These are phyloP conservation scores for Linurgus olivaceus DNA, from an alignment of 2,797 vertebrate genomes.

Conservation along the genomic window DNA sequence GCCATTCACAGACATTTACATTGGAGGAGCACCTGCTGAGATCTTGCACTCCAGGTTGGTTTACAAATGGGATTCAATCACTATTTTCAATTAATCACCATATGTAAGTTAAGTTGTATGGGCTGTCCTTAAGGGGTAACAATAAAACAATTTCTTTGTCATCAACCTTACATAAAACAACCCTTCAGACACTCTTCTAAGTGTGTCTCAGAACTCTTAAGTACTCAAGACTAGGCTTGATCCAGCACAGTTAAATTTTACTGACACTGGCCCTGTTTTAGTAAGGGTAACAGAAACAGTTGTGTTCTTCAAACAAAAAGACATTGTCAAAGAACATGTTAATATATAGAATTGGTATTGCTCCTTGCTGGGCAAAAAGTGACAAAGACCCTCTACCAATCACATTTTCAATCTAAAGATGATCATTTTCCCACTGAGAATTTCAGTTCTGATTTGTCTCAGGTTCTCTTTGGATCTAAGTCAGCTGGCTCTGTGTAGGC, in stretches of 20 bases:
- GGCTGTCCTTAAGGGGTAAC: neutral
- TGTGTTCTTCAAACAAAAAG: neutral
- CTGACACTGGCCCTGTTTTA: neutral
- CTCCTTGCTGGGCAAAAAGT: neutral
- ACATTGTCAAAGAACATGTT: neutral
- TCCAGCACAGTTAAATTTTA: neutral
- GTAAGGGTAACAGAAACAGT: neutral
- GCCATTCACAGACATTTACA: constrained; percentile 93
- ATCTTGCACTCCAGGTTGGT: constrained; percentile 84
- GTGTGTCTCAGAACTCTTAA: neutral
- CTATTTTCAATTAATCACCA: neutral
- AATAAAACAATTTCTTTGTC: neutral
- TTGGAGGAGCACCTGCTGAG: constrained; percentile 88
- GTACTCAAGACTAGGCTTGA: neutral
- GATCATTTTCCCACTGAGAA: neutral
- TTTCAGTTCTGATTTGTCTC: neutral
- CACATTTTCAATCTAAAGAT: neutral
- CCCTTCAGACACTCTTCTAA: neutral
- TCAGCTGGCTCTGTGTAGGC: neutral
- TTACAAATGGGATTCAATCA: neutral
- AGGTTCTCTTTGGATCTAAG: neutral
- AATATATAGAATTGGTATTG: neutral
- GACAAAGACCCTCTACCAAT: neutral
- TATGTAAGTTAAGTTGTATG: neutral
- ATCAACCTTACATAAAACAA: neutral